Base-by-base conservation (phyloP, 2,113 vertebrate species). In the Atrichornis clamosus region DNA sequence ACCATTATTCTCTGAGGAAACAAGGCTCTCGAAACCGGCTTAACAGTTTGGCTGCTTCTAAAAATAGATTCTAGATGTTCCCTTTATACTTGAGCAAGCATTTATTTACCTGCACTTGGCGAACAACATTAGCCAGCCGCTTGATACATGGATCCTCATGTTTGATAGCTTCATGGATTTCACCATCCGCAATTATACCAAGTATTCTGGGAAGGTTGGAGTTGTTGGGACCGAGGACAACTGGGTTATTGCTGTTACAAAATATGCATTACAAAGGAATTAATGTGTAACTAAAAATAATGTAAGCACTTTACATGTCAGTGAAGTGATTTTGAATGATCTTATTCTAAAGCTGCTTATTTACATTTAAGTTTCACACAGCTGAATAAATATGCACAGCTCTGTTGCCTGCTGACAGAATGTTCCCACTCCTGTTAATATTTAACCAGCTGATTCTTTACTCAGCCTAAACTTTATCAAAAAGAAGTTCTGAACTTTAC, bases 181-280 rank as follows among this genome's bases (percentile, higher is more conserved):
- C 98, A 14, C 99, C 99, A 35, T 99, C 99, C 2, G 99, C 99
- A 84, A 99, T 99, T 97, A 99, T 99, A 90, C 97, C 97, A 95
- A 99, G 99, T 94, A 99, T 99, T 97, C 98, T 99, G 74, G 99
- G 99, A 82, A 99, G 98, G 95, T 99, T 99, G 64, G 99, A 97
- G 96, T 99, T 99, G 97, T 99, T 99, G 23, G 98, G 99, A 77
- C 99, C 99, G 1, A 99, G 99, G 95, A 99, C 99, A 22, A 99
- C 97, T 23, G 99, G 99, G 92, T 99, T 99, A 98, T 99, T 99
- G 98, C 99, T 99, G 95, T 96, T 62, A 91, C 44, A 92, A 82
- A 93, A 82, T 12, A 76, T 1, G 9, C 2, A 70, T 84, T 63
- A 69, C 27, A 93, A 68, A 85, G 35, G 63, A 94, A 83, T 67